Conservation (phyloP, 1,140 invertebrate species). For the Meloidogyne hapla region DNA sequence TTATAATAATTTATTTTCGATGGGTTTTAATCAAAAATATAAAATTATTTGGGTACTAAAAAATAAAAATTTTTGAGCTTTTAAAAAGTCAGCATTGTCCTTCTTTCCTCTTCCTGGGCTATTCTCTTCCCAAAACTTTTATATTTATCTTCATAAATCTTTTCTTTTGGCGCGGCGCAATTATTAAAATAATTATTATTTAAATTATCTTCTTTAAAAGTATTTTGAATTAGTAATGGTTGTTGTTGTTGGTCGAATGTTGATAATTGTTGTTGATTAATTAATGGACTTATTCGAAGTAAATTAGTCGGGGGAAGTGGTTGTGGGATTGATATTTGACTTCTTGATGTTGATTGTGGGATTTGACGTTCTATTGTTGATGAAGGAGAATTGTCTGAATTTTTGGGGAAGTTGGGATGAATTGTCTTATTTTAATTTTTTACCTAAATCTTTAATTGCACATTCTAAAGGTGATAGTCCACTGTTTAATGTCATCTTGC, state of each 20-base stretch:
- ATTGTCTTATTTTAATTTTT: background rate
- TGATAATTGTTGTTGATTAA: background rate
- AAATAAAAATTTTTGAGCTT: background rate
- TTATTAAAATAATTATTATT: conserved; percentile 4
- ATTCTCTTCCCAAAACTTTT: background rate
- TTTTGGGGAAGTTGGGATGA: background rate
- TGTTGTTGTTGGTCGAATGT: too few species aligned
- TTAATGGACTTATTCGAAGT: background rate
- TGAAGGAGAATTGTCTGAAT: background rate
- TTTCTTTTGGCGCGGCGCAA: background rate
- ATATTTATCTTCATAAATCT: background rate
- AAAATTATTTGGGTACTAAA: background rate
- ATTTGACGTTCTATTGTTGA: background rate
- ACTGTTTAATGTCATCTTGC: background rate
- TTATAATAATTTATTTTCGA: conserved; percentile 12
- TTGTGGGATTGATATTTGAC: background rate
- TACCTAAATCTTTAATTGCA: background rate
- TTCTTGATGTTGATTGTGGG: background rate
- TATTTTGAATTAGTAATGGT: background rate
- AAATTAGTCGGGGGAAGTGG: background rate
- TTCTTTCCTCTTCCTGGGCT: background rate
- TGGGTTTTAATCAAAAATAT: too few species aligned
- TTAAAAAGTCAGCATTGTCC: background rate
- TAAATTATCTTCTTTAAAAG: background rate
- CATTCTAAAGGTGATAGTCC: background rate